phyloP scores from a whole-genome alignment of 2,888 invertebrate genomes.

The Philereme transversata region DNA sequence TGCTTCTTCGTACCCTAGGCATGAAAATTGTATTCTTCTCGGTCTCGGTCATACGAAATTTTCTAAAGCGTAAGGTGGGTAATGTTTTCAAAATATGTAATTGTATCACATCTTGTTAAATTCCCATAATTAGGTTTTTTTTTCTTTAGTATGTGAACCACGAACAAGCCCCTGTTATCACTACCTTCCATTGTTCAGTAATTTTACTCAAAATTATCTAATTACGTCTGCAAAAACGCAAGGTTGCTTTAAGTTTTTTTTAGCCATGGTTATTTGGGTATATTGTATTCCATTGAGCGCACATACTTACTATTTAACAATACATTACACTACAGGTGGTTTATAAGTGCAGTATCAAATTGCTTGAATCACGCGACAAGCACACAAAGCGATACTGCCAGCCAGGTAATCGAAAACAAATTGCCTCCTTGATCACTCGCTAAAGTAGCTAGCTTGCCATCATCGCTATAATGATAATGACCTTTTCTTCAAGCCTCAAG shows the following conservation, averaged over 20 bases:
- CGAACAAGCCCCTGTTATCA: not conserved
- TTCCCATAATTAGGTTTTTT: not conserved
- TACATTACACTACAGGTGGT: not conserved
- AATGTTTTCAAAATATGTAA: not conserved
- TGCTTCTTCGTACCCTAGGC: too few relatives aligned
- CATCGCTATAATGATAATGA: constrained; percentile 20
- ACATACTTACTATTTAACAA: constrained; percentile 4
- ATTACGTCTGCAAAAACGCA: not conserved
- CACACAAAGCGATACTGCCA: not conserved
- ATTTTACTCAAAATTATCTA: not conserved
- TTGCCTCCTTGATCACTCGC: constrained; percentile 16
- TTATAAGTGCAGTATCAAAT: not conserved
- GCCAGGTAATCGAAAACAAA: constrained; percentile 25
- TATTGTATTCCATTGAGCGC: constrained; percentile 3
- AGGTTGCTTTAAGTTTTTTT: not conserved
- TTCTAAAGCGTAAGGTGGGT: too few relatives aligned
- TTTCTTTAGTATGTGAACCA: not conserved
- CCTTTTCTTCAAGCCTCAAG: constrained; percentile 18
- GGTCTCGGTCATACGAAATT: too few relatives aligned
- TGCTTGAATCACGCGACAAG: not conserved
- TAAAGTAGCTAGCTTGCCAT: not conserved
- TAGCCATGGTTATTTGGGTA: not conserved
- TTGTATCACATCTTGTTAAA: not conserved
- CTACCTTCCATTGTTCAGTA: not conserved
- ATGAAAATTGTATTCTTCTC: too few relatives aligned